These are phyloP conservation scores for Slavum lentiscoides DNA, from an alignment of 2,888 invertebrate genomes.

Conservation along the genomic window DNA sequence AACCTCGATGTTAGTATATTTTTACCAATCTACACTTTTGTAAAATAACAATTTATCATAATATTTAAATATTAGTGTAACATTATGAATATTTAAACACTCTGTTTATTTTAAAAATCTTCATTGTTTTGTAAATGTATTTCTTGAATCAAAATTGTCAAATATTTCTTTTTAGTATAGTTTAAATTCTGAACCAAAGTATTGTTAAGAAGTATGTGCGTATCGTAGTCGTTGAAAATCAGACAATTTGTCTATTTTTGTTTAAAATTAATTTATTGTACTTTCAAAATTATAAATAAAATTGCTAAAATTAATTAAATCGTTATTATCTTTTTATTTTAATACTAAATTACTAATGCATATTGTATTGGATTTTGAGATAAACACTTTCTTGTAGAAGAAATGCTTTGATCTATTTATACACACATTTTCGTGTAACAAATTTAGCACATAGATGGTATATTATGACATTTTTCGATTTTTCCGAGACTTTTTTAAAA, in stretches of 20 bases:
- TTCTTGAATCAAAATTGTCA: not conserved
- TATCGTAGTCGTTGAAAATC: not conserved
- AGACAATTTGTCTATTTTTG: constrained; percentile 16
- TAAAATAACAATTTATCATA: not conserved
- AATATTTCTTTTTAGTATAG: constrained; percentile 10
- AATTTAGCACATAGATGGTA: not conserved
- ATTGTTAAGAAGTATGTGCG: not conserved
- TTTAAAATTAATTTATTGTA: constrained; percentile 24
- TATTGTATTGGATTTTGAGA: not conserved
- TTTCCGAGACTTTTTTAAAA: too few relatives aligned
- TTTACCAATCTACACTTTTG: not conserved
- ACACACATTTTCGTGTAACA: not conserved
- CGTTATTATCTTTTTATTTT: not conserved
- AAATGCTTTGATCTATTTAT: too few relatives aligned
- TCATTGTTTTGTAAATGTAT: constrained; percentile 1
- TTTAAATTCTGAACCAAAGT: constrained; percentile 2
- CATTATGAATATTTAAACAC: not conserved
- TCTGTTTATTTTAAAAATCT: constrained; percentile 6
- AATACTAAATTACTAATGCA: not conserved
- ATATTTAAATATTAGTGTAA: not conserved
- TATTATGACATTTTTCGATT: too few relatives aligned
- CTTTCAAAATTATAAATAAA: constrained; percentile 24
- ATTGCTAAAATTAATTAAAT: constrained; percentile 12
- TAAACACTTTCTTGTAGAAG: too few relatives aligned
- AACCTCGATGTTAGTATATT: not conserved